Evolutionary conservation across 2,113 vertebrate species (phyloP), one percentile per base, ranked within the genome.

Genomic region (Patagioenas fasciata): DNA sequence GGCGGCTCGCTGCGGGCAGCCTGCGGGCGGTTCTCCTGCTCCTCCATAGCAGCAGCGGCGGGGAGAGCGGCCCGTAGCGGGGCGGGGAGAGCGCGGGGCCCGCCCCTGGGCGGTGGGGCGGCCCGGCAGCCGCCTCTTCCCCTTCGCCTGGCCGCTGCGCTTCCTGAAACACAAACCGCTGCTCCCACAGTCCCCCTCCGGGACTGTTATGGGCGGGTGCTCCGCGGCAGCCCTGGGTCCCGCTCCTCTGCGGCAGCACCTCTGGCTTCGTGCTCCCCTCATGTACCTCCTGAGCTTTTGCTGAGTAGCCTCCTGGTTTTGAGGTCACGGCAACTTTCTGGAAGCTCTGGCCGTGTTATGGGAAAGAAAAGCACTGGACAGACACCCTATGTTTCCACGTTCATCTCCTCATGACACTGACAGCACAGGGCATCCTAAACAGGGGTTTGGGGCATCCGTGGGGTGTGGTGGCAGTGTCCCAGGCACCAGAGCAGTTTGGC

Each of bases 111-210:
- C n/a, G 15, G 65, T 12, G 69, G 67, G 50, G 14, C 44, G 21
- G 28, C 21, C 4, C 36, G 9, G 28, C 28, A 11, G 4, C 72
- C 34, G 12, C 51, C 32, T 51, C 29, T 13, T 8, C 13, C 3
- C 44, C 31, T 4, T 44, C 24, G 44, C 7, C 15, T 53, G 24
- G 28, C 3, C 3, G 24, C 10, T 3, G 18, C 10, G 5, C 19
- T 14, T 21, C 6, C 3, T 1, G 8, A 8, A 8, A 2, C 0
- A 2, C 5, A 1, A 2, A 1, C 21, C 2, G 14, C 18, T 3
- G 23, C 31, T 40, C 0, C 26, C 7, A 2, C 11, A 9, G 8
- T 8, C 5, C 13, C 14, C 6, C 3, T 1, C 12, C 0, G 36
- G 10, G 16, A 3, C 2, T 2, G 31, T 0, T 16, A 16, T 9